Evolutionary conservation across 1,140 invertebrate genomes (phyloP).

Genomic region (Drosophila pectinifera): DNA sequence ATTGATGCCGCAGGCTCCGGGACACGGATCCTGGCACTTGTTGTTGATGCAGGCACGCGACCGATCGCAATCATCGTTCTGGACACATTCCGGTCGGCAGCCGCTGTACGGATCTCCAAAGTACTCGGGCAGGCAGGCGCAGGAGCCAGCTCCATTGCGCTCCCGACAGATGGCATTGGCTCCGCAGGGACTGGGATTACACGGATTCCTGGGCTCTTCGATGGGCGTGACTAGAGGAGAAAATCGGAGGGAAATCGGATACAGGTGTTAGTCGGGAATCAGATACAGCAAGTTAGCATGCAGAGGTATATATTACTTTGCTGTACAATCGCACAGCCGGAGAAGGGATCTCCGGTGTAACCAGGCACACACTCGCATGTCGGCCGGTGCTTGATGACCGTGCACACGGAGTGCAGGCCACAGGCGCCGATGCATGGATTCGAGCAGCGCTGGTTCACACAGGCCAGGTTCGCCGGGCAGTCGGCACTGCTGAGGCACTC

Average conservation of each 20-base stretch:
- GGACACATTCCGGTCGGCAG: slow-evolving; percentile 90
- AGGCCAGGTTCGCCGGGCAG: slow-evolving; percentile 90
- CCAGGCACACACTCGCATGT: slow-evolving; percentile 90
- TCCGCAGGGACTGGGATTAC: slow-evolving; percentile 92
- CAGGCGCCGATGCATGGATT: slow-evolving; percentile 93
- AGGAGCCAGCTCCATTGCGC: slow-evolving; percentile 91
- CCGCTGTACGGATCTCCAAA: slow-evolving; percentile 91
- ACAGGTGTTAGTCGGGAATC: slow-evolving; percentile 16
- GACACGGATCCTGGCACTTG: slow-evolving; percentile 90
- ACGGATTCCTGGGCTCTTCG: slow-evolving; percentile 86
- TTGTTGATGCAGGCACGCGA: slow-evolving; percentile 89
- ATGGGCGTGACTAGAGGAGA: slow-evolving; percentile 73
- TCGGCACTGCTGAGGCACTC: slow-evolving; percentile 91
- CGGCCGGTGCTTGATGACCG: slow-evolving; percentile 91
- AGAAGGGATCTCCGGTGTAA: slow-evolving; percentile 91
- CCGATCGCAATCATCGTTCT: slow-evolving; percentile 88
- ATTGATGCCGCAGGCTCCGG: slow-evolving; percentile 89
- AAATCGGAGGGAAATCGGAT: slow-evolving; percentile 3
- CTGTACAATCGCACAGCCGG: slow-evolving; percentile 86
- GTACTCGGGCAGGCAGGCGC: slow-evolving; percentile 90
- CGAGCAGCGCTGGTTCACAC: slow-evolving; percentile 91
- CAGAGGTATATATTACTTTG: slow-evolving; percentile 67
- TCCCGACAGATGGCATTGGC: slow-evolving; percentile 92
- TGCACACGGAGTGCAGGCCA: slow-evolving; percentile 90
- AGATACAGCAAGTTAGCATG: neutral